Evolutionary conservation across 1,140 invertebrate genomes (phyloP).

Genomic region (Dreissena polymorpha): DNA sequence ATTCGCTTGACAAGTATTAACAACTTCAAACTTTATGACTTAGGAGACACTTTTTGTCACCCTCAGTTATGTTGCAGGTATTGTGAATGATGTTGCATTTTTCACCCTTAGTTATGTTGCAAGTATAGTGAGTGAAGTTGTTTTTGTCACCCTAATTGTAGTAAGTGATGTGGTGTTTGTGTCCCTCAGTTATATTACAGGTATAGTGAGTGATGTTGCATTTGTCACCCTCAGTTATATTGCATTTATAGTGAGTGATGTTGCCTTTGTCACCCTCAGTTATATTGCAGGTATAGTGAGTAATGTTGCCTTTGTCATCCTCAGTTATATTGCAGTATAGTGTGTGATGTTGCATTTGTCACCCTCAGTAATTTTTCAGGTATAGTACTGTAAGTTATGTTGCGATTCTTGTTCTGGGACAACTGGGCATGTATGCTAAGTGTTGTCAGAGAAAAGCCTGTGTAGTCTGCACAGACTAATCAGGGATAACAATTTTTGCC

Average conservation of each 20-base stretch:
- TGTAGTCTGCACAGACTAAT: too few relatives aligned
- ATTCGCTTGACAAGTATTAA: too few relatives aligned
- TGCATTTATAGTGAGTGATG: not conserved
- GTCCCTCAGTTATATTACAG: not conserved
- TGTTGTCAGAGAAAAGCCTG: too few relatives aligned
- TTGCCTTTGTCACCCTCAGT: not conserved
- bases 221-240: slow-evolving; percentile 29
- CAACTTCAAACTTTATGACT: too few relatives aligned
- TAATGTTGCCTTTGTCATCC: not conserved
- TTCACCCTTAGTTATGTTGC: not conserved
- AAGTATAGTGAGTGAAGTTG: not conserved
- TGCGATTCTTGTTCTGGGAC: slow-evolving; percentile 41
- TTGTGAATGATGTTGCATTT: not conserved
- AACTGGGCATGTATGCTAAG: too few relatives aligned
- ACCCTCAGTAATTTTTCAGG: slow-evolving; percentile 12
- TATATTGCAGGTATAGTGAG: slow-evolving; percentile 1
- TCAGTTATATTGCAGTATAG: not conserved
- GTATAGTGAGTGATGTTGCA: slow-evolving; percentile 53
- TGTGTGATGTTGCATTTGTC: not conserved
- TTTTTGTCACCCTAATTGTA: not conserved
- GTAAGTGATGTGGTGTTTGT: not conserved
- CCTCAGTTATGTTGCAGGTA: not conserved
- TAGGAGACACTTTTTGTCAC: too few relatives aligned
- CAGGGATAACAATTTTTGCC: too few relatives aligned
- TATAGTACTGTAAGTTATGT: slow-evolving; percentile 53